Evolutionary conservation across 2,113 vertebrate species (phyloP).

Genomic region (Oryzias curvinotus): DNA sequence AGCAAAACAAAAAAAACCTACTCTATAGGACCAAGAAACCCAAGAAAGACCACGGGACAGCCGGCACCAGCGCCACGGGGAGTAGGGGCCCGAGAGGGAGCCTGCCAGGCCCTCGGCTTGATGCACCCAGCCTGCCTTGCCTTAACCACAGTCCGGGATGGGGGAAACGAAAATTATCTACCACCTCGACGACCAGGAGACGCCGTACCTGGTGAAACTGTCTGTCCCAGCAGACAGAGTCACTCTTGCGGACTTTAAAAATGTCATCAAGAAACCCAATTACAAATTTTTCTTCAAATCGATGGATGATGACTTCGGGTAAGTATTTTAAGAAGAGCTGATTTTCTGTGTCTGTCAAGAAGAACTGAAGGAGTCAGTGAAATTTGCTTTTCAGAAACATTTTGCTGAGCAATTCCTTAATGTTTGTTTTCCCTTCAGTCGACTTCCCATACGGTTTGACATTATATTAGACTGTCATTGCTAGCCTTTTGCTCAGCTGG

Average conservation of each 20-base stretch:
- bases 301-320: slow-evolving; percentile 98
- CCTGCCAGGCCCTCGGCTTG: slow-evolving; percentile 74
- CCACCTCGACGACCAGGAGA: slow-evolving; percentile 98
- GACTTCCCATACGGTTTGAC: slow-evolving; percentile 27
- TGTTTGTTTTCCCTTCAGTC: slow-evolving; percentile 1
- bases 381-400: not conserved
- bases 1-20: slow-evolving; percentile 34
- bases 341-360: slow-evolving; percentile 33
- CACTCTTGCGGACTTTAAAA: slow-evolving; percentile 94
- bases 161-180: slow-evolving; percentile 98
- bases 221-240: slow-evolving; percentile 90
- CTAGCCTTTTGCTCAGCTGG: slow-evolving; percentile 25
- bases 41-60: slow-evolving; percentile 56
- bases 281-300: slow-evolving; percentile 99
- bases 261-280: slow-evolving; percentile 92
- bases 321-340: slow-evolving; percentile 60
- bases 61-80: slow-evolving; percentile 64
- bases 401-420: not conserved
- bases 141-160: slow-evolving; percentile 79
- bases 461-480: slow-evolving; percentile 36
- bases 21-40: slow-evolving; percentile 39
- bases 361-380: not conserved
- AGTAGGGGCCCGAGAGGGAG: slow-evolving; percentile 75
- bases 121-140: slow-evolving; percentile 72
- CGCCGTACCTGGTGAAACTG: slow-evolving; percentile 95